Evolutionary conservation across 37 sponge, comb jelly and placozoan species (phyloP), one percentile per base, ranked within the genome.

Genomic region (Halichondria panicea): DNA sequence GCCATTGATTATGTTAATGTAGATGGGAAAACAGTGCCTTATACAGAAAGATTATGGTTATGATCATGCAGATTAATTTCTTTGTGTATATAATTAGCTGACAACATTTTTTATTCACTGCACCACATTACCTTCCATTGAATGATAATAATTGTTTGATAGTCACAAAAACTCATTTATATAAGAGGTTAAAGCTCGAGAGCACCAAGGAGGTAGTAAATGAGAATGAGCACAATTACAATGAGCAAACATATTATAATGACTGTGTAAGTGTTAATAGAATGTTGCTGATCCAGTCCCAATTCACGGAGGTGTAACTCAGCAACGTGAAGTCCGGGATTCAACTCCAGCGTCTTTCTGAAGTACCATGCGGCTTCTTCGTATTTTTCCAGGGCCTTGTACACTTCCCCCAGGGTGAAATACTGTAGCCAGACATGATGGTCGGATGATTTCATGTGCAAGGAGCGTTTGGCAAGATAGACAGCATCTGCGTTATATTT

Each of bases 361-460:
- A 86, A 89, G 84, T 86, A 88, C 6, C 63, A 39, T 0, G 77
- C 73, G 12, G 94, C 90, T 27, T 89, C 87, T 42, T 86, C 76
- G 62, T 78, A 74, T 53, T 81, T 86, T 21, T 88, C 89, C 48
- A 74, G 43, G 15, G 84, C 68, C 56, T 89, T 86, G 74, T 82
- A 82, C 8, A 89, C 85, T 63, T 92, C 94, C 22, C 94, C 94
- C 0, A 93, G 84, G 4, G 94, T 93, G 82, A 79, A 93, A 50
- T 89, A 87, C 63, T 93, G 89, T 3, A 93, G 66, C 94, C 94
- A 93, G 38, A 84, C 76, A 24, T 89, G 79, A 4, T 76, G 64
- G 24, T 82, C 83, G 4, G 78, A 72, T 18, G 81, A 72, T 67
- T 86, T 89, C 73, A 82, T 69, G 48, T 85, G 74, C 2, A 93